Conservation (phyloP, 2,888 invertebrate genomes). For the Arctia plantaginis region DNA sequence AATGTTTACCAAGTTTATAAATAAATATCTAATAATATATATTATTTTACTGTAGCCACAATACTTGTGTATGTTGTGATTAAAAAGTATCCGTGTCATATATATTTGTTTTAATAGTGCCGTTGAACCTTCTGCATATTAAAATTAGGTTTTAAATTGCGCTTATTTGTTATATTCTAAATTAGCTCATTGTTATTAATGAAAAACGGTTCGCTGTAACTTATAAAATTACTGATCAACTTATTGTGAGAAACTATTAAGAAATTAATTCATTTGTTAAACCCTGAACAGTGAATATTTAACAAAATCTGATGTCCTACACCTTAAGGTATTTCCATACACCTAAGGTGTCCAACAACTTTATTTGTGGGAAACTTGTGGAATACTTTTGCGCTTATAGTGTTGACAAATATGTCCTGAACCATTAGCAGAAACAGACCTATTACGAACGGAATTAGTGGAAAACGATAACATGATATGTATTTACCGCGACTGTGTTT, state of each 20-base stretch:
- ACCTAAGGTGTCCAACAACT: not conserved
- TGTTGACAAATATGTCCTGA: not conserved
- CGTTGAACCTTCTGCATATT: constrained; percentile 22
- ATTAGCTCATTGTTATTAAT: constrained; percentile 7
- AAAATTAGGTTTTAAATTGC: constrained; percentile 9
- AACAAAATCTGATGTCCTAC: not conserved
- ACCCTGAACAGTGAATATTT: not conserved
- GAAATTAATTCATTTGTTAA: not conserved
- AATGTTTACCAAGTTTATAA: constrained; percentile 31
- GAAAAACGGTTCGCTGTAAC: not conserved
- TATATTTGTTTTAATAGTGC: constrained; percentile 25
- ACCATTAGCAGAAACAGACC: not conserved
- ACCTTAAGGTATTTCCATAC: not conserved
- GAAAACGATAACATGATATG: constrained; percentile 38
- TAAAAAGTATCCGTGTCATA: constrained; percentile 10
- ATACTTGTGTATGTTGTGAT: not conserved
- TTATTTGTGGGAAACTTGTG: not conserved
- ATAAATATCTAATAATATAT: constrained; percentile 38
- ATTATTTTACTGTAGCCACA: constrained; percentile 19
- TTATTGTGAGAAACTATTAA: not conserved
- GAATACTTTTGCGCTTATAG: not conserved
- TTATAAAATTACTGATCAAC: not conserved
- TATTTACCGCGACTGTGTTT: constrained; percentile 33
- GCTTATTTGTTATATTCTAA: not conserved
- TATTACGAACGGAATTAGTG: constrained; percentile 1